Evolutionary conservation across 2,113 vertebrate genomes (phyloP).

Genomic region (Onychorhynchus coronatus): DNA sequence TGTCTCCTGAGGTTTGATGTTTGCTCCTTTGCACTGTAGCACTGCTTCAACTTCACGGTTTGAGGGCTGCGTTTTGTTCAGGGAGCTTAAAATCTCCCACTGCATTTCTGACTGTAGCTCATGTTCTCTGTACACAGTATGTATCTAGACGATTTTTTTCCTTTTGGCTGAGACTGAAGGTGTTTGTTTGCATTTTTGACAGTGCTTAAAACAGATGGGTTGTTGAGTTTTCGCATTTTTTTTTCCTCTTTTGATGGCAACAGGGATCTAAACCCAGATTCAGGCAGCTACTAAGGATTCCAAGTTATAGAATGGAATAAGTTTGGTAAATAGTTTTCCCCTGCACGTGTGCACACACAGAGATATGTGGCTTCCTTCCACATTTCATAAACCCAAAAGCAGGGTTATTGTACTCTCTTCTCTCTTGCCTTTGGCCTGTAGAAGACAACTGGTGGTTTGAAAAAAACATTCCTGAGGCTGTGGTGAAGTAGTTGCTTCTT

Average conservation of each 20-base stretch:
- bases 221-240: neutral
- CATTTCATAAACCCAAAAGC: neutral
- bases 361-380: neutral
- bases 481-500: neutral
- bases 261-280: conserved; percentile 19
- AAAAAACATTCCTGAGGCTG: conserved; percentile 9
- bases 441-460: conserved; percentile 1
- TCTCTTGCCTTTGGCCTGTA: neutral
- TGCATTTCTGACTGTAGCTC: neutral
- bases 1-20: conserved; percentile 30
- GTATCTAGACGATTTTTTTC: neutral
- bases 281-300: conserved; percentile 20
- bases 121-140: neutral
- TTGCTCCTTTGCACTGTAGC: conserved; percentile 2
- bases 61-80: neutral
- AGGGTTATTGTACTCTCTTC: neutral
- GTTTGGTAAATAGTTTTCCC: conserved; percentile 15
- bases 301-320: neutral
- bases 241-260: neutral
- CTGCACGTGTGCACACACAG: neutral
- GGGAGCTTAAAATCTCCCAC: neutral
- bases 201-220: neutral
- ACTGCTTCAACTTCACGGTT: neutral
- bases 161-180: conserved; percentile 63
- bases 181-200: conserved; percentile 25